Percentiles rank a stretch among this genome's conserved stretches.
phyloP scores from a whole-genome alignment of 2,113 vertebrate species.

The Drymodes brunneopygia region DNA sequence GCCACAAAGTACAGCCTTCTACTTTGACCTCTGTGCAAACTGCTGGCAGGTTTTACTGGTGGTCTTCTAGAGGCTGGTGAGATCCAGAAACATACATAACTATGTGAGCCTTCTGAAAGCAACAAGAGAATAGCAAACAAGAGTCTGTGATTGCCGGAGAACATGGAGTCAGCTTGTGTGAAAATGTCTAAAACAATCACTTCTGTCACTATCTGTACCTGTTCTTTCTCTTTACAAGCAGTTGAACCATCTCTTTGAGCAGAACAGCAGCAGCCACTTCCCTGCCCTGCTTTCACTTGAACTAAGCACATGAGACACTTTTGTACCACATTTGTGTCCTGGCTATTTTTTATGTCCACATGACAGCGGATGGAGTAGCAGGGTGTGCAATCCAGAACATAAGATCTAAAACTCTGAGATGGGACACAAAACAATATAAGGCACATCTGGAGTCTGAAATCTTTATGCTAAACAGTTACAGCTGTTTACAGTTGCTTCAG shows the following conservation, averaged over 20 bases:
- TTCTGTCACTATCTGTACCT: background rate
- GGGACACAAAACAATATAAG: background rate
- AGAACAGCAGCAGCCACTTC: background rate
- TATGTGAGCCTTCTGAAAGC: background rate
- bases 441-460: conserved; percentile 19
- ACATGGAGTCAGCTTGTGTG: background rate
- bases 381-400: background rate
- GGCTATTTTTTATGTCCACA: background rate
- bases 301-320: background rate
- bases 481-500: background rate
- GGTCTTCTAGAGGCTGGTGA: background rate
- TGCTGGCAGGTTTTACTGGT: background rate
- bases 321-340: background rate
- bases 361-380: background rate
- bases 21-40: background rate
- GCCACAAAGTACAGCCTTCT: background rate
- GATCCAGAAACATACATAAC: background rate
- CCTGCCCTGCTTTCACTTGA: background rate
- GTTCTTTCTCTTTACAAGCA: background rate
- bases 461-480: background rate
- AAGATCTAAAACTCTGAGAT: background rate
- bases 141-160: background rate
- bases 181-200: background rate
- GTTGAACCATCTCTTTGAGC: background rate
- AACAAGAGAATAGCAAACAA: background rate